phyloP scores from a whole-genome alignment of 1,140 invertebrate genomes.

The Lerema accius region DNA sequence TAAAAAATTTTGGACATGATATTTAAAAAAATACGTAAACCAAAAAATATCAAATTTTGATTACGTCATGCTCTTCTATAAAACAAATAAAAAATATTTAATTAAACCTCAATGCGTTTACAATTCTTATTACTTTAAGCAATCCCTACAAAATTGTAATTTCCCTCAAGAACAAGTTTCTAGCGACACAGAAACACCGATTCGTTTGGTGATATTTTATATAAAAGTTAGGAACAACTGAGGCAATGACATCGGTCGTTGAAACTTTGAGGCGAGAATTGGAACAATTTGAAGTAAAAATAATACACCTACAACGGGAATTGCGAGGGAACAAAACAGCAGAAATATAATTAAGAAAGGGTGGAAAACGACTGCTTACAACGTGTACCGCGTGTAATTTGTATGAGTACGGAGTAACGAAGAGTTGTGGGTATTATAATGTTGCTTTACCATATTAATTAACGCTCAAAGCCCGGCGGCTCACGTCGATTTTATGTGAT shows the following conservation, averaged over 20 bases:
- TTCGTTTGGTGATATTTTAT: conserved; percentile 15
- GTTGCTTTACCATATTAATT: too few relatives aligned
- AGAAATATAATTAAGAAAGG: conserved; percentile 2
- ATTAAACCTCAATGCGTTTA: too few relatives aligned
- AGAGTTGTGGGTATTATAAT: too few relatives aligned
- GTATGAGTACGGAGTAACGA: too few relatives aligned
- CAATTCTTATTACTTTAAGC: conserved; percentile 2
- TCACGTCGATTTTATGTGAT: too few relatives aligned
- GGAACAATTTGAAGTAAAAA: conserved; percentile 18
- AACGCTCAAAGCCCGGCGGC: too few relatives aligned
- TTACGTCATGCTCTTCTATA: too few relatives aligned
- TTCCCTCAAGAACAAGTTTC: conserved; percentile 24
- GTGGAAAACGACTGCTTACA: not conserved
- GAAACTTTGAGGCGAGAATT: conserved; percentile 25
- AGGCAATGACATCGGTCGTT: conserved; percentile 14
- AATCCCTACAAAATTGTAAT: conserved; percentile 11
- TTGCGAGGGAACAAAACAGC: not conserved
- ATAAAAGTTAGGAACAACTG: conserved; percentile 19
- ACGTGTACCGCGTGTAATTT: not conserved
- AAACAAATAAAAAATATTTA: too few relatives aligned
- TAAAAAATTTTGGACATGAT: too few relatives aligned
- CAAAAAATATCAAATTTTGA: too few relatives aligned
- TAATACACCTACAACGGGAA: conserved; percentile 14
- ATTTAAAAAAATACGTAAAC: too few relatives aligned
- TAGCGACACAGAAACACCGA: conserved; percentile 13